These are phyloP conservation scores for Nomada flava DNA, from an alignment of 2,888 invertebrate genomes.

Conservation along the genomic window DNA sequence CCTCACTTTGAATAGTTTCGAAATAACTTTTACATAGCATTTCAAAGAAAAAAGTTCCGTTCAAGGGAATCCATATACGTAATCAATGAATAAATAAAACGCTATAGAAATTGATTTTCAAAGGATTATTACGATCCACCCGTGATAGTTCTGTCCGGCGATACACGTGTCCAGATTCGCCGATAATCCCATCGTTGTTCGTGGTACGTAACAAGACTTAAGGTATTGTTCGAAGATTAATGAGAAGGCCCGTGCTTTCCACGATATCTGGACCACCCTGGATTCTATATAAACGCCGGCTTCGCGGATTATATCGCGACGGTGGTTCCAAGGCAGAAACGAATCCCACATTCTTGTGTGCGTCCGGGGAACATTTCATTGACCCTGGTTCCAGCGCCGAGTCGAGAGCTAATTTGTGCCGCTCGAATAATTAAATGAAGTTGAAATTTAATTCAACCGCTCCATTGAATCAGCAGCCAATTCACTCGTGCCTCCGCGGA, in stretches of 20 bases:
- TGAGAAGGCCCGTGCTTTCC: conserved; percentile 15
- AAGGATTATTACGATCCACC: too few relatives aligned
- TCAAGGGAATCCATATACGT: too few relatives aligned
- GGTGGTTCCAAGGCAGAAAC: conserved; percentile 31
- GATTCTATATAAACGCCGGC: conserved; percentile 45
- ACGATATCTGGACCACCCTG: conserved; percentile 41
- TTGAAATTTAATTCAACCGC: conserved; percentile 17
- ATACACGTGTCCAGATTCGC: neutral
- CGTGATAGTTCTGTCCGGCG: too few relatives aligned
- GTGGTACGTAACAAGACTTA: conserved; percentile 12
- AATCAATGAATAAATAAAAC: too few relatives aligned
- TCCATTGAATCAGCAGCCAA: neutral
- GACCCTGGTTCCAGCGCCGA: conserved; percentile 15
- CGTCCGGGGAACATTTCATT: conserved; percentile 26
- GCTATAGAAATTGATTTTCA: too few relatives aligned
- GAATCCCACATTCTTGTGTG: conserved; percentile 13
- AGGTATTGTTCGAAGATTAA: conserved; percentile 44
- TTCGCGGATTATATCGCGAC: conserved; percentile 54
- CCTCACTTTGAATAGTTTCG: too few relatives aligned
- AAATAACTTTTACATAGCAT: too few relatives aligned
- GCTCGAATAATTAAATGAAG: conserved; percentile 19
- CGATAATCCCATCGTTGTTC: neutral
- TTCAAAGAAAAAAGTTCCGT: too few relatives aligned
- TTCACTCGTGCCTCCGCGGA: neutral
- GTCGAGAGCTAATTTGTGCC: conserved; percentile 14